A percentile compares a stretch with the other conserved stretches of the same genome.
Evolutionary conservation across 2,888 invertebrate genomes (phyloP).

Genomic region (Drosophila macrospina): DNA sequence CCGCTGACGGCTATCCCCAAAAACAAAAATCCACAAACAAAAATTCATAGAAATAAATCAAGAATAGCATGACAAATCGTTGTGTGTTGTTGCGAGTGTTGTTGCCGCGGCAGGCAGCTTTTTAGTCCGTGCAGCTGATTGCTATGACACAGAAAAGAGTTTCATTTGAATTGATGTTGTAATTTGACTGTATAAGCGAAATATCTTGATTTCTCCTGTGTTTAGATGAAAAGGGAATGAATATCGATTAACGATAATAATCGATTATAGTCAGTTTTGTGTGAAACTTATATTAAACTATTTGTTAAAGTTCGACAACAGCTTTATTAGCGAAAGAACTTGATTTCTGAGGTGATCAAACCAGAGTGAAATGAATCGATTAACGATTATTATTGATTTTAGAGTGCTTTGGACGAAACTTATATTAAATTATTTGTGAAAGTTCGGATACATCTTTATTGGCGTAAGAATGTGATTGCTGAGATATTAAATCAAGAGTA

Average conservation of each 20-base stretch:
- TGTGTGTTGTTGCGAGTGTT: background rate
- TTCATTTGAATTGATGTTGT: background rate
- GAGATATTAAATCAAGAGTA: too few relatives aligned
- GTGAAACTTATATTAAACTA: too few relatives aligned
- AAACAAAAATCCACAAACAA: background rate
- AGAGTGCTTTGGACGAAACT: too few relatives aligned
- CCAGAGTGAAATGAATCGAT: too few relatives aligned
- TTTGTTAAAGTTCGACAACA: too few relatives aligned
- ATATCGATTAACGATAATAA: background rate
- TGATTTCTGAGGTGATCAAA: too few relatives aligned
- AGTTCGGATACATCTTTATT: too few relatives aligned
- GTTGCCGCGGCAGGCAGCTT: constrained; percentile 12
- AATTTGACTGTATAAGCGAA: constrained; percentile 3
- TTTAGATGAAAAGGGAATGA: background rate
- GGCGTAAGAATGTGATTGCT: too few relatives aligned
- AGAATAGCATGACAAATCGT: constrained; percentile 22
- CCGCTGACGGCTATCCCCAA: constrained; percentile 40
- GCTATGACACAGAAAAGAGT: constrained; percentile 15
- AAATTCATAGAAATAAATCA: constrained; percentile 8
- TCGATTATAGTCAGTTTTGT: too few relatives aligned
- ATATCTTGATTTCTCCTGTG: background rate
- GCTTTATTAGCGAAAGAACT: too few relatives aligned
- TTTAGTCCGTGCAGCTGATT: constrained; percentile 3
- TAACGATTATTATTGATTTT: too few relatives aligned
- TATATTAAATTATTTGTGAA: too few relatives aligned